phyloP scores from a whole-genome alignment of 1,140 invertebrate genomes.

The Euwallacea similis region DNA sequence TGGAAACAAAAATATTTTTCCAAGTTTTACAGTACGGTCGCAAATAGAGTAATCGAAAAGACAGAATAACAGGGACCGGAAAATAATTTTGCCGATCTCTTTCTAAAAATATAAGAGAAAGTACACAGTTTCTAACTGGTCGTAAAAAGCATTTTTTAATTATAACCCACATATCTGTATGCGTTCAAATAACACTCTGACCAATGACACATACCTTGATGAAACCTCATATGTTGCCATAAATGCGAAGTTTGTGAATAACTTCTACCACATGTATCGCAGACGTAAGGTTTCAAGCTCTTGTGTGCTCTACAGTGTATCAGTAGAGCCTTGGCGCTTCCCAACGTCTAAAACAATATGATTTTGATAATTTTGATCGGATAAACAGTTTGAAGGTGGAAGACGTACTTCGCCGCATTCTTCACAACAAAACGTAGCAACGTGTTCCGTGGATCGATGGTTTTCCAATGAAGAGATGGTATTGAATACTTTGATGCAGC shows the following conservation, averaged over 20 bases:
- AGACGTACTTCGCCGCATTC: constrained; percentile 57
- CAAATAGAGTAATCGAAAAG: no score
- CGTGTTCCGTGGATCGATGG: constrained; percentile 51
- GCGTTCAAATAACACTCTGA: background rate
- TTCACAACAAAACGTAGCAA: constrained; percentile 57
- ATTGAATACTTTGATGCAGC: constrained; percentile 49
- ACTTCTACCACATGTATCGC: constrained; percentile 62
- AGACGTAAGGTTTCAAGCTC: constrained; percentile 59
- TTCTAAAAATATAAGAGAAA: no score
- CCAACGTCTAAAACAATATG: constrained; percentile 48
- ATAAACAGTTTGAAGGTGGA: background rate
- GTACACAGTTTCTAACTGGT: no score
- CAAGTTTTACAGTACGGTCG: no score
- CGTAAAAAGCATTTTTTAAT: no score
- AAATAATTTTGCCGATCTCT: no score
- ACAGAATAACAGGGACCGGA: no score
- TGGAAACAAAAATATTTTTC: no score
- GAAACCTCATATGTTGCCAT: constrained; percentile 64
- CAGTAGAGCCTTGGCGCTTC: constrained; percentile 53
- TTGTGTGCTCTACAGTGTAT: constrained; percentile 56
- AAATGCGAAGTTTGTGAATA: constrained; percentile 65
- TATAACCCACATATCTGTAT: no score
- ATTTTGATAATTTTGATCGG: background rate
- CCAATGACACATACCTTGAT: constrained; percentile 54
- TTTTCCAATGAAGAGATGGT: constrained; percentile 46